Base-by-base conservation (phyloP, 1,140 invertebrate genomes). In the Trachymyrmex cornetzi region DNA sequence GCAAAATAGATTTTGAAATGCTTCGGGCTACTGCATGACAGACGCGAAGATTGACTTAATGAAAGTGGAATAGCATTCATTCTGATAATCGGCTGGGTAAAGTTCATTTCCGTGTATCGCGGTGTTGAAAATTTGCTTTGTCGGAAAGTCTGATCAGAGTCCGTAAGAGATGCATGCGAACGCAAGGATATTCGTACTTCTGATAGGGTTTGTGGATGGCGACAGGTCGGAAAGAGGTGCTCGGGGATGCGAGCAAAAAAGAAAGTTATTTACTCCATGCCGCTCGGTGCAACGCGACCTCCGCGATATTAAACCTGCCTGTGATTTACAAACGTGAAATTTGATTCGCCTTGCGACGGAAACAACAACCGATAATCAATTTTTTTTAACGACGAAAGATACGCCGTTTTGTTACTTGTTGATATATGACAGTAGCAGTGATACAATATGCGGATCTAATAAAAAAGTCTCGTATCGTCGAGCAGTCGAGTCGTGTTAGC, bases 311-410 rank as follows among this genome's bases (percentile, higher is more conserved):
- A 91, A 91, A 91, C 71, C 77, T 77, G 63, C 34, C 55, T 75
- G 75, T 91, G 90, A 91, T 91, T 91, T 91, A 91, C 90, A 91
- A 91, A 90, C 86, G 90, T 89, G 90, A 90, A 91, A 91, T 91
- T 91, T 88, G 90, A 91, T 89, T 91, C 86, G 90, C 86, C n/a
- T 77, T 67, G 88, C 86, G 86, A 85, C 82, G n/a, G 80, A 91
- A 91, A 91, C 86, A 91, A 91, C 85, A 64, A 80, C 75, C 88
- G 77, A 91, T 89, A 89, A 91, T 91, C 86, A 90, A 91, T 91
- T 91, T 91, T 85, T 44, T 44, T 75, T 69, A 64, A 59, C 66
- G 77, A 89, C 86, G 74, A 91, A 85, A 84, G 90, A 84, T 85
- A 89, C 44, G 85, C 34, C 48, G 69, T 88, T 85, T 86, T 66